Evolutionary conservation across 64 coral and sea anemone genomes (phyloP), one percentile per base, ranked within the genome.

Genomic region (Dendrophyllia cribrosa): DNA sequence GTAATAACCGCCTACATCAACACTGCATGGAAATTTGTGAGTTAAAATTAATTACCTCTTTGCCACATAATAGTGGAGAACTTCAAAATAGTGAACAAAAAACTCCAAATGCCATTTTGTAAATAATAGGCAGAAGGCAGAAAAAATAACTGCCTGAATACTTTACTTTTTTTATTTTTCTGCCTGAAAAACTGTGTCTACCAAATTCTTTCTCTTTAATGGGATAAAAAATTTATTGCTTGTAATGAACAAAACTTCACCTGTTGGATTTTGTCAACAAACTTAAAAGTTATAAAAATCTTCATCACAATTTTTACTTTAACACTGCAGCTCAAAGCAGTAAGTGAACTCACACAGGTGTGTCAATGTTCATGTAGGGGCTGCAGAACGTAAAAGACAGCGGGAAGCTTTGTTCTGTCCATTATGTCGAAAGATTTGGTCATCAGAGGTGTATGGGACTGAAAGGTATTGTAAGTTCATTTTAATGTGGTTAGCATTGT

Each of bases 1-100:
- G 97, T 52, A 96, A 93, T 58, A 99, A 99, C 58, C 77, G 90
- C 73, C 77, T 99, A 8, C 97, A 99, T 90, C 97, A 99, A 20
- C 97, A 99, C 34, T 99, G 97, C 78, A 99, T 99, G 91, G 97
- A 96, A 96, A 93, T 99, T 59, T 99, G 97, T 99, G 79, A 98
- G 93, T 88, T 66, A 10, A n/a, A 15, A 21, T 12, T 53, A 78
- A 23, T 23, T 71, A 43, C 68, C 69, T 44, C 17, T 72, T 72
- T 72, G 43, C 17, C 9, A 5, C 43, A 22, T 22, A 44, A 25
- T 4, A 7, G 9, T 9, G 9, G 7, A 72, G 2, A 34, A 34
- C 34, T 34, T 34, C 34, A 34, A 34, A 34, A 34, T 34, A 34
- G 34, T 34, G 34, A 34, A 34, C 34, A 34, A 34, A 34, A 34